Evolutionary conservation across 2,888 invertebrate genomes (phyloP), one percentile per base, ranked within the genome.

Genomic region (Steromphala cineraria): DNA sequence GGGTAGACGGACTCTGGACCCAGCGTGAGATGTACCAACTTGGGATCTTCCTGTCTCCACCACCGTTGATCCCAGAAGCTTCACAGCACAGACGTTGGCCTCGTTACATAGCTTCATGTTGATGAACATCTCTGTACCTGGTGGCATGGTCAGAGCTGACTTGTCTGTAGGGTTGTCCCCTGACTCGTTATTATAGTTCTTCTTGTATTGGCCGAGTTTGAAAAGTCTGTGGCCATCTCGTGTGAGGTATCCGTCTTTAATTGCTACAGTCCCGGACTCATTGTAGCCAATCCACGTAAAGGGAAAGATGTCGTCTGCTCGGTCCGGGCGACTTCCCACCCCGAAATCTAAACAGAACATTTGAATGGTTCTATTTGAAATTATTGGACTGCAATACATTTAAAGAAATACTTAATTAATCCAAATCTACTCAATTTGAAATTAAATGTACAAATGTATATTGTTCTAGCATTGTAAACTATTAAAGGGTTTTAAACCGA

Each of bases 71-170:
- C 87, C 87, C 1, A 86, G 79, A 36, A 84, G 74, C 46, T 86
- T 85, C n/a, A 78, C 67, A 13, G 83, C 79, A 71, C 88, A 87
- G n/a, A 85, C 53, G 31, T 83, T 71, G 0, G 88, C 88, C 53
- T 86, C 85, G 71, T 88, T 89, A 80, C 88, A 89, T 15, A 87
- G 52, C 40, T 80, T 71, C 67, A 87, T 81, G 24, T 53, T 82
- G 5, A 87, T 74, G 80, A 88, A 89, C 67, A 88, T 53, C 10
- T 86, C 87, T 53, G 87, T 78, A 8, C 87, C 87, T 10, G 87
- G 83, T 56, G 87, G 87, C 86, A 89, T 87, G 15, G 76, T 67
- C 80, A 88, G 89, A 1, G 80, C 77, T 31, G 67, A 71, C 10
- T 24, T 55, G 62, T 75, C 75, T 7, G 67, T 55, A 17, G 77